Percentiles rank a stretch among this genome's conserved stretches.
Conservation (phyloP, 2,113 vertebrate species). For the Gadus chalcogrammus region DNA sequence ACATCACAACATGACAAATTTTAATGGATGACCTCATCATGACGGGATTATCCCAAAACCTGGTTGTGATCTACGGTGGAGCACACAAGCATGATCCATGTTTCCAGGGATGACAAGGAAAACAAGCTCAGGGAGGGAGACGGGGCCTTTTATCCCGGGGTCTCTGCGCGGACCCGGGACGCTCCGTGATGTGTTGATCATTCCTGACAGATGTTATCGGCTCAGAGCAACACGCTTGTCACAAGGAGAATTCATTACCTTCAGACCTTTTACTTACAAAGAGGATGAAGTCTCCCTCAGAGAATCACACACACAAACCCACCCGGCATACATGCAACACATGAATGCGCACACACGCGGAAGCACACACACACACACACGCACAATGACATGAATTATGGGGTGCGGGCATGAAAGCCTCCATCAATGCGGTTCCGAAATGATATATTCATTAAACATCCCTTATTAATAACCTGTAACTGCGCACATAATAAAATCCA, state of each 20-base stretch:
- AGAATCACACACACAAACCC: slow-evolving; percentile 18
- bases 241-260: slow-evolving; percentile 74
- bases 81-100: slow-evolving; percentile 91
- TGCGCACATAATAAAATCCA: too few species aligned
- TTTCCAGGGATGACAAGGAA: slow-evolving; percentile 92
- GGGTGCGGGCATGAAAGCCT: too few species aligned
- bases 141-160: slow-evolving; percentile 54
- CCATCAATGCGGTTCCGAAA: too few species aligned
- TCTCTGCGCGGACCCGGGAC: slow-evolving; percentile 72
- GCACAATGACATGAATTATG: neutral
- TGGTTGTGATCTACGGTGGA: slow-evolving; percentile 91
- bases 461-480: too few species aligned
- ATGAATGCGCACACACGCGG: neutral
- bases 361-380: neutral
- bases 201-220: slow-evolving; percentile 85
- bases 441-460: too few species aligned
- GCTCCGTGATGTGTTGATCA: slow-evolving; percentile 79
- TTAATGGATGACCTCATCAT: slow-evolving; percentile 89
- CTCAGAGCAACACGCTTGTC: slow-evolving; percentile 75
- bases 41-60: slow-evolving; percentile 88
- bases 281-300: slow-evolving; percentile 2
- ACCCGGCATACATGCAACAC: slow-evolving; percentile 10
- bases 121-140: slow-evolving; percentile 84
- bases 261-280: slow-evolving; percentile 46
- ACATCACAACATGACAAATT: slow-evolving; percentile 60